phyloP scores from a whole-genome alignment of 1,140 invertebrate genomes.

The Nautilus pompilius region DNA sequence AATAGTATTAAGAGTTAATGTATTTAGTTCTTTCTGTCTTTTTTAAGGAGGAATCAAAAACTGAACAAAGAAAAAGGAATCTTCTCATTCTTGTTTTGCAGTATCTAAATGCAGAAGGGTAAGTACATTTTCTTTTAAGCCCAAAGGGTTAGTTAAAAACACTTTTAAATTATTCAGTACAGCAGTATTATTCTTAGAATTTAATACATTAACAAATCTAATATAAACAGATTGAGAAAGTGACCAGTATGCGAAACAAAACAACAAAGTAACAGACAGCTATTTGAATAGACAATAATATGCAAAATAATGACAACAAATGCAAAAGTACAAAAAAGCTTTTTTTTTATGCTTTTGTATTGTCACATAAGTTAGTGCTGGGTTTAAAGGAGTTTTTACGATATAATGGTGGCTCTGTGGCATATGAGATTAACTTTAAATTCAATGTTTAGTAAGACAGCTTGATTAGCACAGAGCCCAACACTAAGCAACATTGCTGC shows the following conservation, averaged over 20 bases:
- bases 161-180: not conserved
- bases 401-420: too few relatives aligned
- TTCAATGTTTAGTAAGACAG: too few relatives aligned
- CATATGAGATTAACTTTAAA: too few relatives aligned
- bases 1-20: not conserved
- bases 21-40: constrained; percentile 4
- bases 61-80: constrained; percentile 67
- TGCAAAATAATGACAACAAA: not conserved
- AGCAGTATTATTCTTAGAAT: not conserved
- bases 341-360: not conserved
- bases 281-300: not conserved
- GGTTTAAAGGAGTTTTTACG: too few relatives aligned
- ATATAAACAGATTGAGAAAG: not conserved
- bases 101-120: constrained; percentile 74
- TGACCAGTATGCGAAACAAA: too few relatives aligned
- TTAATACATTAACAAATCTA: not conserved
- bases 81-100: constrained; percentile 74
- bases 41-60: constrained; percentile 58
- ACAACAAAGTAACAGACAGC: not conserved
- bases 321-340: not conserved
- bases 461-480: too few relatives aligned
- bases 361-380: too few relatives aligned
- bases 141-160: constrained; percentile 7
- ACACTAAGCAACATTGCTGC: too few relatives aligned
- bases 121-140: constrained; percentile 26